These are phyloP conservation scores for Rhinolophus ferrumequinum DNA, from an alignment of 2,113 vertebrate species.

Conservation along the genomic window DNA sequence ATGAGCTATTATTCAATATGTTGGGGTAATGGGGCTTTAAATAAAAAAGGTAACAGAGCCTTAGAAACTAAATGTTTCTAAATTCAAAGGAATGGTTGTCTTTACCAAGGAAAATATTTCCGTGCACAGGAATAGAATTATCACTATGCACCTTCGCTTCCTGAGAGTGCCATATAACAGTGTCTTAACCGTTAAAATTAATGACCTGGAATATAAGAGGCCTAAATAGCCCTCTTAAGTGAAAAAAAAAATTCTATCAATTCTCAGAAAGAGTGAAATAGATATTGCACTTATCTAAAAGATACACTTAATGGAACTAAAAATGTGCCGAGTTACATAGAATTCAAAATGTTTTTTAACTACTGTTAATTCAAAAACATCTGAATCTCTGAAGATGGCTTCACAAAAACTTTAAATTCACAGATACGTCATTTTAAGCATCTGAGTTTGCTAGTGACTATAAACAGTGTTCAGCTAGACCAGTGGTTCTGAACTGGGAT, in stretches of 20 bases:
- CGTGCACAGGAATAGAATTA: constrained; percentile 37
- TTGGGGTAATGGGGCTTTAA: constrained; percentile 73
- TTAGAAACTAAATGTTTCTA: constrained; percentile 67
- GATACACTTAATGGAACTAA: constrained; percentile 13
- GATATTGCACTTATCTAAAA: constrained; percentile 49
- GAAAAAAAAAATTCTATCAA: constrained; percentile 29
- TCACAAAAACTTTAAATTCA: background rate
- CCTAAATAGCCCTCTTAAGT: constrained; percentile 49
- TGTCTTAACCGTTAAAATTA: constrained; percentile 69
- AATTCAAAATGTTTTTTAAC: constrained; percentile 24
- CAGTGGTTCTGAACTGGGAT: background rate
- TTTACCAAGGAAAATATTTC: constrained; percentile 64
- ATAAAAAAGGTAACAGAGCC: constrained; percentile 63
- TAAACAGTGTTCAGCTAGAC: background rate
- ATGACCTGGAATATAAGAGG: constrained; percentile 60
- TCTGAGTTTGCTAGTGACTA: background rate
- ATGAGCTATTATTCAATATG: constrained; percentile 60
- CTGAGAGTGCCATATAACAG: constrained; percentile 43
- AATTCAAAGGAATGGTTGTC: constrained; percentile 62
- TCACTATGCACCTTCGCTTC: background rate
- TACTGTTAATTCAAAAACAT: constrained; percentile 50
- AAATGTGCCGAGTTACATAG: background rate
- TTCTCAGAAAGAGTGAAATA: constrained; percentile 48
- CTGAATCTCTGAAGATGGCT: background rate
- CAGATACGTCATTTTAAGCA: background rate